A percentile compares a stretch with the other conserved stretches of the same genome.
Evolutionary conservation across 1,140 invertebrate species (phyloP).

Genomic region (Rhyzopertha dominica): DNA sequence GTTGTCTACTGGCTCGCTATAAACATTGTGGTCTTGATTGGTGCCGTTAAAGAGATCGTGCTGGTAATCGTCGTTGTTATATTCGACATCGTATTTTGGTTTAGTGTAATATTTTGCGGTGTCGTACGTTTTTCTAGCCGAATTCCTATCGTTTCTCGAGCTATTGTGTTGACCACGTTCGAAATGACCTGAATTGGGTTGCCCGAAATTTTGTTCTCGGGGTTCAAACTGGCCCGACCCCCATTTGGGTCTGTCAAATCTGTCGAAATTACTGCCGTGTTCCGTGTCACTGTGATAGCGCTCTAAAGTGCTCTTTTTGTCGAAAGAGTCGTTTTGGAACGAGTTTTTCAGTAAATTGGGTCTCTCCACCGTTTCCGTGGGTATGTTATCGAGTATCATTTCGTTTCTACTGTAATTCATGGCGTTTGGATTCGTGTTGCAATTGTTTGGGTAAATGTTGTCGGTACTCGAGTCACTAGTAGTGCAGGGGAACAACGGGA

Average conservation of each 20-base stretch:
- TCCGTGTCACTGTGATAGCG: constrained; percentile 39
- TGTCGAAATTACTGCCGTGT: constrained; percentile 34
- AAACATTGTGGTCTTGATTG: constrained; percentile 37
- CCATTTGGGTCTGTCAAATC: constrained; percentile 43
- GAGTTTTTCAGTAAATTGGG: constrained; percentile 46
- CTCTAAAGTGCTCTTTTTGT: constrained; percentile 52
- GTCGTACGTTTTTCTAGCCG: constrained; percentile 49
- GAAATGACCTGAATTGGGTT: constrained; percentile 34
- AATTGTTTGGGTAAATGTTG: constrained; percentile 77
- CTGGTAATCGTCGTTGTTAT: constrained; percentile 41
- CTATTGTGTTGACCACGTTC: constrained; percentile 29
- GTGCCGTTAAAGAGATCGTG: constrained; percentile 43
- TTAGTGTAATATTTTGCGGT: constrained; percentile 53
- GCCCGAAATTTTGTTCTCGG: constrained; percentile 29
- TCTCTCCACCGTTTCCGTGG: constrained; percentile 48
- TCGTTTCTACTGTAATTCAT: constrained; percentile 71
- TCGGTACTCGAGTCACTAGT: constrained; percentile 74
- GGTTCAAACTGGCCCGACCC: constrained; percentile 40
- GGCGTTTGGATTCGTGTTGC: constrained; percentile 77
- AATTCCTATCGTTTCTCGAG: constrained; percentile 26
- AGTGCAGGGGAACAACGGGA: constrained; percentile 71
- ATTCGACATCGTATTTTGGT: constrained; percentile 43
- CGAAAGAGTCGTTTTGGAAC: constrained; percentile 48
- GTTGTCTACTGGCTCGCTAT: constrained; percentile 41
- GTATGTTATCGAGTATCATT: constrained; percentile 52